These are phyloP conservation scores for Brachyistius frenatus DNA, from an alignment of 2,113 vertebrate genomes.

Conservation along the genomic window DNA sequence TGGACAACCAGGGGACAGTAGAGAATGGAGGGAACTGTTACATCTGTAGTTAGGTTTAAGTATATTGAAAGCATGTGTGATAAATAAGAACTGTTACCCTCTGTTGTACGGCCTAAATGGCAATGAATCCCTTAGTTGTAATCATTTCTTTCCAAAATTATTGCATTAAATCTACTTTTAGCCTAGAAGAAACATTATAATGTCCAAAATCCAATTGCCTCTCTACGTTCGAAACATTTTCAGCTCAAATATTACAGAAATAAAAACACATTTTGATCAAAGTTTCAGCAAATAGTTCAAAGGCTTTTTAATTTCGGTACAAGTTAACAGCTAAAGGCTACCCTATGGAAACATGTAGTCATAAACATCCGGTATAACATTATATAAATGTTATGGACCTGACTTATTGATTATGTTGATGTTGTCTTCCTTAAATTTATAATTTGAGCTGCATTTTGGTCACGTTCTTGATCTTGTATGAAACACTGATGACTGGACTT, in stretches of 20 bases:
- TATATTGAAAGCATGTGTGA: not conserved
- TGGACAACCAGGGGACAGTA: not conserved
- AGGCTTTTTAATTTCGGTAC: too few species aligned
- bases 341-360: not conserved
- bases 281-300: too few species aligned
- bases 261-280: not conserved
- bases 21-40: too few species aligned
- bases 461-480: not conserved
- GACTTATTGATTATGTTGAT: not conserved
- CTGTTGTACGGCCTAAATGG: too few species aligned
- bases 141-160: not conserved
- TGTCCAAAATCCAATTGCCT: too few species aligned
- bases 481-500: not conserved
- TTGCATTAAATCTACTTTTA: too few species aligned
- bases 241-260: not conserved
- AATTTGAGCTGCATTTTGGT: not conserved
- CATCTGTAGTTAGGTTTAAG: not conserved
- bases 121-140: not conserved
- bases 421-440: too few species aligned
- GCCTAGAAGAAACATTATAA: too few species aligned
- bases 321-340: too few species aligned
- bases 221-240: too few species aligned
- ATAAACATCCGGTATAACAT: not conserved
- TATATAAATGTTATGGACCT: too few species aligned
- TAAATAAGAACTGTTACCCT: not conserved